Base-by-base conservation (phyloP, 92 coral and sea anemone genomes). In the Bergia sp. region DNA sequence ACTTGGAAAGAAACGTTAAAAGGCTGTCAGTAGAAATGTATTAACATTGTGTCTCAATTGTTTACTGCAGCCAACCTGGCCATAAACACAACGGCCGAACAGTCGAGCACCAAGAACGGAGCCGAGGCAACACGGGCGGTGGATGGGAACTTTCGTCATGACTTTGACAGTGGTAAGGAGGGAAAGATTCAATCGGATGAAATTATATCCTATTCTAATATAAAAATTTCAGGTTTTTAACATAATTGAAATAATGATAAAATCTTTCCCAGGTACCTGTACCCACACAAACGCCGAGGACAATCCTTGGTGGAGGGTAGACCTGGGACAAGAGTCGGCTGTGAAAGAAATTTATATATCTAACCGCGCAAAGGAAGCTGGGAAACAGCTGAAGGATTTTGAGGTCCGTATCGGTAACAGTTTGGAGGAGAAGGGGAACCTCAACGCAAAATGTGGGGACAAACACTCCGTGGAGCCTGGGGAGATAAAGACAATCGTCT, bases 321-420 rank as follows among this genome's bases (percentile, higher is more conserved):
- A 96, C 80, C 94, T 96, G 41, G 97, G 99, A 1, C 88, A 77
- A 36, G 66, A 82, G 5, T 93, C 98, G 6, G 83, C 94, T 7
- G 96, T 96, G 85, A 93, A 82, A 64, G 99, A 96, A 88, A 85
- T 96, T 81, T 94, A 82, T 77, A 94, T 96, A 37, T 95, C 98
- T 45, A 92, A 92, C 89, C 95, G 95, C 53, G 87, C 86, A 6
- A 86, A 89, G 85, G 92, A 58, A n/a, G 71, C 49, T 39, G 95
- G 93, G 42, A 90, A 90, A 64, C 91, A 92, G 29, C 87, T 96
- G 41, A 88, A 76, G 7, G 95, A 96, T 78, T 91, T 95, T 91
- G 99, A 94, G 76, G 92, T 96, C 43, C 92, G 97, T 66, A 94
- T 96, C 55, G 99, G 99, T n/a, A 92, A 95, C 29, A 94, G 95